These are phyloP conservation scores for Hemibagrus wyckioides DNA, from an alignment of 2,113 vertebrate species.

Conservation along the genomic window DNA sequence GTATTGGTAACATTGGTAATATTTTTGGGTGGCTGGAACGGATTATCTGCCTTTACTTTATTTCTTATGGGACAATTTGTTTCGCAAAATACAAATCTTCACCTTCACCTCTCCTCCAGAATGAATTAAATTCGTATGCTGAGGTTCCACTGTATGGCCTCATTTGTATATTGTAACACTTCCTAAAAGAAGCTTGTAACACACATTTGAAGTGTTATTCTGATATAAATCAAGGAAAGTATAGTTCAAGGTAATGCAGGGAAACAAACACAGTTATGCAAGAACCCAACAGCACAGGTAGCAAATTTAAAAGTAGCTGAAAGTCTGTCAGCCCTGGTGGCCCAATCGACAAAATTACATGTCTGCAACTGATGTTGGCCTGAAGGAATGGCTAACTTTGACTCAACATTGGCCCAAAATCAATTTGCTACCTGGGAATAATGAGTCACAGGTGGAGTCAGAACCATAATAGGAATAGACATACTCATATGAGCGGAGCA, in stretches of 20 bases:
- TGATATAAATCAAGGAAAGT: background rate
- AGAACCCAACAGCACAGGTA: background rate
- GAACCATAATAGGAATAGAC: background rate
- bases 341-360: background rate
- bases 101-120: no score
- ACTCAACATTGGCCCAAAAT: background rate
- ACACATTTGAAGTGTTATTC: background rate
- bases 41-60: no score
- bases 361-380: background rate
- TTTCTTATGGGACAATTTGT: no score
- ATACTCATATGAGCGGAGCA: background rate
- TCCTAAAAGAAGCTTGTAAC: background rate
- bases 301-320: background rate
- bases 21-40: no score
- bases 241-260: background rate
- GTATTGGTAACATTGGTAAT: no score
- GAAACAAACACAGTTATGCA: background rate
- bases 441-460: background rate
- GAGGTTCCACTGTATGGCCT: no score
- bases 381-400: background rate
- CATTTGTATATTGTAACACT: background rate
- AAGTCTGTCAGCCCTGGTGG: background rate
- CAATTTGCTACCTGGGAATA: background rate
- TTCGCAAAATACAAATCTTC: no score
- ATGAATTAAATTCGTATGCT: no score